These are phyloP conservation scores for Scaptodrosophila lebanonensis DNA, from an alignment of 1,140 invertebrate species.

Conservation along the genomic window DNA sequence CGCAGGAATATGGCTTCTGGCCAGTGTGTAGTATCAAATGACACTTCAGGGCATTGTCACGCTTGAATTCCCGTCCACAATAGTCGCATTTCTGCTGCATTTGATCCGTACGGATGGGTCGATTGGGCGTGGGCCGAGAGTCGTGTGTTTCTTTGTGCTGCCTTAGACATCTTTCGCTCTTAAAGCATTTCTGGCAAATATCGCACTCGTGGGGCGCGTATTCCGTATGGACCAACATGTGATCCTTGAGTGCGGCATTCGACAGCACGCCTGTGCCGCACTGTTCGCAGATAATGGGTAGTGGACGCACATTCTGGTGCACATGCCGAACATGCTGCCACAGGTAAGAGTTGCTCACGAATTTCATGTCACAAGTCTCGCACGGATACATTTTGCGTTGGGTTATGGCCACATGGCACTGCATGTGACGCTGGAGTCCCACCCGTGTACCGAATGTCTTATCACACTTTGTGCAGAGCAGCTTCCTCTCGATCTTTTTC, in stretches of 20 bases:
- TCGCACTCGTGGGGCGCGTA: slow-evolving; percentile 77
- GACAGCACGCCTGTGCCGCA: slow-evolving; percentile 77
- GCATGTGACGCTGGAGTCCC: slow-evolving; percentile 39
- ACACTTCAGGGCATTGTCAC: slow-evolving; percentile 76
- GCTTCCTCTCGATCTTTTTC: neutral
- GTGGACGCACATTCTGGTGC: slow-evolving; percentile 77
- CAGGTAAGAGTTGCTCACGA: slow-evolving; percentile 53
- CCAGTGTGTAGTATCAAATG: slow-evolving; percentile 78
- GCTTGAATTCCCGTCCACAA: slow-evolving; percentile 67
- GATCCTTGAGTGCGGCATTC: slow-evolving; percentile 77
- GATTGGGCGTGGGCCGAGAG: slow-evolving; percentile 77
- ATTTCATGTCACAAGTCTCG: slow-evolving; percentile 61
- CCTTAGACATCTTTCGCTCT: slow-evolving; percentile 54
- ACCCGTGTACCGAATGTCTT: slow-evolving; percentile 41
- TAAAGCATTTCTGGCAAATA: slow-evolving; percentile 77
- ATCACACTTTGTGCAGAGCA: slow-evolving; percentile 37
- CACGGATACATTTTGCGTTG: slow-evolving; percentile 49
- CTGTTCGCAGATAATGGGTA: slow-evolving; percentile 77
- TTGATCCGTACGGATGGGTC: slow-evolving; percentile 78
- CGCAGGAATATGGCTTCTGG: slow-evolving; percentile 77
- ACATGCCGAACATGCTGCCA: slow-evolving; percentile 76
- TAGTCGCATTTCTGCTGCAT: slow-evolving; percentile 77
- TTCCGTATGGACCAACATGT: slow-evolving; percentile 78
- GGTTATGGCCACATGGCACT: slow-evolving; percentile 41
- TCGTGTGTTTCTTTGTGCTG: slow-evolving; percentile 77